Evolutionary conservation across 1,140 invertebrate genomes (phyloP).

Genomic region (Drosophila nigromelanica): DNA sequence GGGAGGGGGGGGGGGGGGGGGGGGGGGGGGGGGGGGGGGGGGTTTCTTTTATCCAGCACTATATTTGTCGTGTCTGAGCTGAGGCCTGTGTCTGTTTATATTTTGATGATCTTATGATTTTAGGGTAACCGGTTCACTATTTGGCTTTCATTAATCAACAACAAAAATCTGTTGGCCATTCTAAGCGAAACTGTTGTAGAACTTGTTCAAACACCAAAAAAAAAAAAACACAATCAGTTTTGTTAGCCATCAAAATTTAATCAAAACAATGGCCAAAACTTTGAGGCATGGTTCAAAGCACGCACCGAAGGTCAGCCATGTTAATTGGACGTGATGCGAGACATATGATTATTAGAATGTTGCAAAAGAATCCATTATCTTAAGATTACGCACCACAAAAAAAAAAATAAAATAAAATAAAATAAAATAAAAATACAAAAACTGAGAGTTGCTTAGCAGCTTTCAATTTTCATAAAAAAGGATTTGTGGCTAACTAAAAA

Average conservation of each 20-base stretch:
- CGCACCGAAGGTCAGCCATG: constrained; percentile 58
- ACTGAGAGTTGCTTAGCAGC: background rate
- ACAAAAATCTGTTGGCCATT: constrained; percentile 37
- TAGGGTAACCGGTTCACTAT: constrained; percentile 57
- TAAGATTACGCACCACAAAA: constrained; percentile 8
- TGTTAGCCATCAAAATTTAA: constrained; percentile 48
- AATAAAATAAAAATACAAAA: background rate
- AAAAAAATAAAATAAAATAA: no score
- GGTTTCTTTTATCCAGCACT: background rate
- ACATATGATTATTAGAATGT: constrained; percentile 23
- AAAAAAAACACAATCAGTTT: constrained; percentile 26
- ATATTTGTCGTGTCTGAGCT: constrained; percentile 6
- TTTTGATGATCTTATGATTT: constrained; percentile 55
- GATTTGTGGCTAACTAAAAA: no score
- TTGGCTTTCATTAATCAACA: constrained; percentile 67
- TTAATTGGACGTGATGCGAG: constrained; percentile 10
- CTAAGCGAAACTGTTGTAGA: constrained; percentile 51
- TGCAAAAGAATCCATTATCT: constrained; percentile 7
- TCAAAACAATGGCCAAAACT: constrained; percentile 42
- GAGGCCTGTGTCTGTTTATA: constrained; percentile 20
- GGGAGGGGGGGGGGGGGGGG: no score
- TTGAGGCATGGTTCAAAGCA: constrained; percentile 64
- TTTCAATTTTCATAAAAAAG: no score
- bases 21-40: no score
- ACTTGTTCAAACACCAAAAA: constrained; percentile 63